A percentile compares a stretch with the other conserved stretches of the same genome.
Conservation (phyloP, 1,140 invertebrate genomes). For the Sminthurinus signatus region DNA sequence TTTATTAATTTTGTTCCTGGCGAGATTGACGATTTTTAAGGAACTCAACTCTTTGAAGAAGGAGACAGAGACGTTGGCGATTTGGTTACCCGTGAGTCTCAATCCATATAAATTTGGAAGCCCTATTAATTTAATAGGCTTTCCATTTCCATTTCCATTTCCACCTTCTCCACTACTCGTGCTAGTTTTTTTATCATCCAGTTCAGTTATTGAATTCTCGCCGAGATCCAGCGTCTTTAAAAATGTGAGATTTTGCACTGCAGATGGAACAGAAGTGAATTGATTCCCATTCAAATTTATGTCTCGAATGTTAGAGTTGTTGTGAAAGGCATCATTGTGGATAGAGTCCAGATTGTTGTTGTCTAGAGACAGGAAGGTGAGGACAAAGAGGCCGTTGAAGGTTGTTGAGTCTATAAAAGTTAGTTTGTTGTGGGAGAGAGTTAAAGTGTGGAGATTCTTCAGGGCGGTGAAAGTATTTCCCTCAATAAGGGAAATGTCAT, state of each 20-base stretch:
- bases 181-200: slow-evolving; percentile 72
- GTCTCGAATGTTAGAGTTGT: slow-evolving; percentile 68
- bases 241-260: slow-evolving; percentile 64
- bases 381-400: slow-evolving; percentile 68
- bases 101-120: slow-evolving; percentile 74
- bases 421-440: slow-evolving; percentile 70
- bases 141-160: too few species aligned
- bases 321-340: slow-evolving; percentile 71
- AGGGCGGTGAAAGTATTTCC: slow-evolving; percentile 72
- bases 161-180: too few species aligned
- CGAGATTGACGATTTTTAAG: slow-evolving; percentile 78
- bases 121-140: slow-evolving; percentile 71
- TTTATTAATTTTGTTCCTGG: slow-evolving; percentile 71
- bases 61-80: slow-evolving; percentile 72
- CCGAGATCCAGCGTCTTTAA: slow-evolving; percentile 80
- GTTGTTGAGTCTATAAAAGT: slow-evolving; percentile 63
- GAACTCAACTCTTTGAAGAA: slow-evolving; percentile 74
- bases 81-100: slow-evolving; percentile 75
- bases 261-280: slow-evolving; percentile 63
- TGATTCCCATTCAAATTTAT: slow-evolving; percentile 76
- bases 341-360: slow-evolving; percentile 68
- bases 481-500: slow-evolving; percentile 68
- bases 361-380: slow-evolving; percentile 69
- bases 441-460: slow-evolving; percentile 73
- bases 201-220: slow-evolving; percentile 75